Evolutionary conservation across 2,888 invertebrate species (phyloP).

Genomic region (Reticulitermes lucifugus): DNA sequence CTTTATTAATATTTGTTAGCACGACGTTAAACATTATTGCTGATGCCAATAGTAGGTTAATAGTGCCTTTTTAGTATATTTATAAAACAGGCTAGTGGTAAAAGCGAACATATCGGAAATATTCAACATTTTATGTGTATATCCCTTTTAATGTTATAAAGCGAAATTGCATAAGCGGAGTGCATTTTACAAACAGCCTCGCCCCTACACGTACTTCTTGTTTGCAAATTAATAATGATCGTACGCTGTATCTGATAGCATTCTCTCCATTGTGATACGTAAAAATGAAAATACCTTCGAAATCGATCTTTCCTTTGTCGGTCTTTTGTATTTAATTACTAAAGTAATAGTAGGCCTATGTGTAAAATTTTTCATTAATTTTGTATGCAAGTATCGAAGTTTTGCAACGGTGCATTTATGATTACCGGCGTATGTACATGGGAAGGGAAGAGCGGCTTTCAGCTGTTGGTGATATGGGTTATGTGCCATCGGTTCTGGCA

Average conservation of each 20-base stretch:
- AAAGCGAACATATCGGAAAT: slow-evolving; percentile 15
- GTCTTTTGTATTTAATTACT: slow-evolving; percentile 31
- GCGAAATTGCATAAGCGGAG: not conserved
- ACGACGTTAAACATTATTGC: not conserved
- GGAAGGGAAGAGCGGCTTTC: not conserved
- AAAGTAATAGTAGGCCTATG: not conserved
- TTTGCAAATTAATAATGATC: slow-evolving; percentile 40
- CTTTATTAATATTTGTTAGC: too few species aligned
- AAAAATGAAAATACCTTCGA: slow-evolving; percentile 32
- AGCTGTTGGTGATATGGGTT: not conserved
- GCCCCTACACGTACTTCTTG: not conserved
- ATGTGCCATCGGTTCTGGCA: not conserved
- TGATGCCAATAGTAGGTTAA: not conserved
- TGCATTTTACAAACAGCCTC: slow-evolving; percentile 11
- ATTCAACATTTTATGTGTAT: slow-evolving; percentile 13
- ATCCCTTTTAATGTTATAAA: not conserved
- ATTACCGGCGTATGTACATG: slow-evolving; percentile 9
- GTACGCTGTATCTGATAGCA: not conserved
- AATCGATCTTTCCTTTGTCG: slow-evolving; percentile 33
- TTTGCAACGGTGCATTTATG: slow-evolving; percentile 36
- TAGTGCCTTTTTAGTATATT: not conserved
- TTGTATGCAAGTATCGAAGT: slow-evolving; percentile 32
- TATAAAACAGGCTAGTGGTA: not conserved
- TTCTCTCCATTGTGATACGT: not conserved
- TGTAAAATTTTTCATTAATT: not conserved